Evolutionary conservation across 2,888 invertebrate species (phyloP), one percentile per base, ranked within the genome.

Genomic region (Clostera curtula): DNA sequence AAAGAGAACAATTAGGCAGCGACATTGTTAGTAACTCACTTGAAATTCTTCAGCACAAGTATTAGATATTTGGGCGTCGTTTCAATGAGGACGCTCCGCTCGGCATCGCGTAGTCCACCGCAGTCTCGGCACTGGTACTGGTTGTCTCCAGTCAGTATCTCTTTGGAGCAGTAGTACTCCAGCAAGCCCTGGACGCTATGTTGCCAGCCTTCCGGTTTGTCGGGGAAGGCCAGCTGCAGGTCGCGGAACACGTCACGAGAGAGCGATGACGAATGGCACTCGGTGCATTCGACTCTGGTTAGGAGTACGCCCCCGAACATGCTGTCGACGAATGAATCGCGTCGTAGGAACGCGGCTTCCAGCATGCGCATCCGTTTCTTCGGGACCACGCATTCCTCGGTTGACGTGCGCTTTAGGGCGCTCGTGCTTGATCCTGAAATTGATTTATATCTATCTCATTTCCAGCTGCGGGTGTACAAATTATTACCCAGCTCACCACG

Each of bases 191-290:
- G 92, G n/a, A 95, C 90, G 15, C 87, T 88, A 46, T 89, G 87
- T 36, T 86, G 61, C 42, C 56, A 80, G 4, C 54, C 59, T 1
- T 64, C 68, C 0, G 67, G 58, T 24, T 68, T 82, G 13, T 89
- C 88, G 0, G 93, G 92, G 68, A 92, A 92, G 1, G 92, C 90
- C 1, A 93, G 74, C 46, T 92, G 92, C 7, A 96, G 73, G 48
- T 95, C 95, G 3, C 92, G 88, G 72, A 95, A 95, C 26, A 87
- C 87, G 61, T 95, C 95, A 1, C 88, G 88, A 12, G 90, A 90
- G 29, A 89, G 86, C 1, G 93, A 93, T 29, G 89, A 87, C 4
- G 88, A 87, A 28, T 87, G 83, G 59, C 95, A 96, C 25, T 85
- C 86, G 8, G 87, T 83, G 62, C 95, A 96, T 44, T 88, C 88